Conservation (phyloP, 2,888 invertebrate genomes). For the Dicyrtoma fusca region DNA sequence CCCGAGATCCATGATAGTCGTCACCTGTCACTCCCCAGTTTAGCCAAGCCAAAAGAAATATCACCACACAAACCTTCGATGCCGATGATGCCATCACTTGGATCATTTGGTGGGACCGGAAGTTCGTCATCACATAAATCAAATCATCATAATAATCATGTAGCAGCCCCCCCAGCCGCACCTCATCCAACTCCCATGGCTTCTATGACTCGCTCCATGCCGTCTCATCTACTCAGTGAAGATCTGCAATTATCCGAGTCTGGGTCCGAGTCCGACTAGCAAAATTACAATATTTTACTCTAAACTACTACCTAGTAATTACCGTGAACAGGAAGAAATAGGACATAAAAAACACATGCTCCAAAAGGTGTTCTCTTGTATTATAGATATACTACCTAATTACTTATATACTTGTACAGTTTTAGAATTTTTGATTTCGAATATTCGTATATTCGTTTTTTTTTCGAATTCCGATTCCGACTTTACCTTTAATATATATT, state of each 20-base stretch:
- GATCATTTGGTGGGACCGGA: not conserved
- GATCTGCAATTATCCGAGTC: constrained; percentile 86
- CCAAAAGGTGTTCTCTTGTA: no score
- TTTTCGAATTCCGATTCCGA: no score
- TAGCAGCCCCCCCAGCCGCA: no score
- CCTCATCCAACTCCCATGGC: constrained; percentile 50
- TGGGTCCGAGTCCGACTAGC: constrained; percentile 64
- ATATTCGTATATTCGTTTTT: no score
- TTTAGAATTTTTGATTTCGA: no score
- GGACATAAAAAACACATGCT: no score
- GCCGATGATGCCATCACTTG: constrained; percentile 25
- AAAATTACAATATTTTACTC: not conserved
- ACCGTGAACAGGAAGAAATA: no score
- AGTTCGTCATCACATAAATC: not conserved
- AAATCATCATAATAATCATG: not conserved
- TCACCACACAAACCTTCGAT: constrained; percentile 20
- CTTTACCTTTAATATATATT: no score
- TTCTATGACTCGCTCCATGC: constrained; percentile 61
- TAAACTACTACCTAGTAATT: no score
- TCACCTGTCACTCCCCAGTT: not conserved
- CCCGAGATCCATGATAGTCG: not conserved
- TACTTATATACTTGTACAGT: no score
- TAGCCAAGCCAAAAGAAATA: not conserved
- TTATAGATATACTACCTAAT: no score
- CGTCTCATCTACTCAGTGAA: constrained; percentile 74